Percentiles rank a stretch among this genome's conserved stretches.
Conservation (phyloP, 1,140 invertebrate species). For the Bombus difficillimus region DNA sequence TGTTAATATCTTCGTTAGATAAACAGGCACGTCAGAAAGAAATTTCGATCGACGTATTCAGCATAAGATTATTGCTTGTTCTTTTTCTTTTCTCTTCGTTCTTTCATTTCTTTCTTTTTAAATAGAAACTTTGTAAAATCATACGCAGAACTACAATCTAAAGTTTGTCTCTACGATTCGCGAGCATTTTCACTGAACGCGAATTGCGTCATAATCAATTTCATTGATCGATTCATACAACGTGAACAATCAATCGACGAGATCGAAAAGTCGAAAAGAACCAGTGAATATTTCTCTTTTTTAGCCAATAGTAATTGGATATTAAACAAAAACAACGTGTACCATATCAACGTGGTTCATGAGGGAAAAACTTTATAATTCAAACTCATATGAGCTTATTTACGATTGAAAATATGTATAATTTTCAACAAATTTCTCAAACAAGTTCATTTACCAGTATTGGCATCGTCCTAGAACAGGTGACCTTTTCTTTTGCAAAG, state of each 20-base stretch:
- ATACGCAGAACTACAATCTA: conserved; percentile 43
- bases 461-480: conserved; percentile 11
- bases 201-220: conserved; percentile 28
- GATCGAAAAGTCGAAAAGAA: neutral
- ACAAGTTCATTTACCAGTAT: neutral
- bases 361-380: neutral
- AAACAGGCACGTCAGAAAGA: conserved; percentile 53
- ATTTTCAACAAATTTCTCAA: conserved; percentile 2
- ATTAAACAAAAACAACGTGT: conserved; percentile 3
- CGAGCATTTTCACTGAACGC: conserved; percentile 27
- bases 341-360: neutral
- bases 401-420: conserved; percentile 10
- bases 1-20: conserved; percentile 49
- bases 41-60: conserved; percentile 48
- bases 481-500: neutral
- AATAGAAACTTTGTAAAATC: conserved; percentile 46
- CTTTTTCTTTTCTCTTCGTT: neutral
- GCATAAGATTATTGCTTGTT: conserved; percentile 46
- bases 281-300: neutral
- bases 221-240: neutral
- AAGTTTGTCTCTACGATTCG: conserved; percentile 37
- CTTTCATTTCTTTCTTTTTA: conserved; percentile 3
- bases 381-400: conserved; percentile 3
- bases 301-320: neutral
- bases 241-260: neutral